Base-by-base conservation (phyloP, 2,888 invertebrate species). In the Drosophila phalerata region DNA sequence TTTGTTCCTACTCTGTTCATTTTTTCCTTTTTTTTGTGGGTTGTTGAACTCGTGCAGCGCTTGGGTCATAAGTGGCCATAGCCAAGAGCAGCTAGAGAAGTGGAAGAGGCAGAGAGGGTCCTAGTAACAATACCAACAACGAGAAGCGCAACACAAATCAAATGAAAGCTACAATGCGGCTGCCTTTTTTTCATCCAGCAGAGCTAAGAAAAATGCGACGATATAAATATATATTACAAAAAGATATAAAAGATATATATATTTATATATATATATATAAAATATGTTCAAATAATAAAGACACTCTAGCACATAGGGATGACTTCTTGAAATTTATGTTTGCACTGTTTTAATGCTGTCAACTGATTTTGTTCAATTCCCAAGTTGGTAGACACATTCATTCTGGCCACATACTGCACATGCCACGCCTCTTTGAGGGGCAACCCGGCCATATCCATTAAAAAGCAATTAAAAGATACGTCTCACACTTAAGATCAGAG, bases 31-130 rank as follows among this genome's bases (percentile, higher is more conserved):
- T 79, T 76, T 89, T 85, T 79, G 89, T 67, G 85, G 85, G 88
- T 85, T 89, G 89, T 85, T 85, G 85, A 85, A 89, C 85, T 70
- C 85, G 68, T 55, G 64, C 69, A 38, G 71, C 78, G 86, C 78
- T 82, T 78, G 67, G 72, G 77, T 75, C 82, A 81, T 81, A 85
- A 85, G 84, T 88, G 84, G 81, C 84, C 73, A 68, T 71, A 72
- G 79, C 77, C 78, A 77, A 77, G 40, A 76, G 22, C 49, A 74
- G 15, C n/a, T 8, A 43, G 34, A 49, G 15, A n/a, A 62, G 15
- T 9, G 32, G 11, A 13, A 19, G n/a, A 28, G 17, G 4, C 42
- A 67, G 19, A 32, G 42, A 55, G 42, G 52, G 52, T 45, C 49
- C 56, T 48, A 42, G 30, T 45, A 62, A 55, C 47, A 73, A 49